Conservation (phyloP, 1,140 invertebrate species). For the Choristoneura fumiferana region DNA sequence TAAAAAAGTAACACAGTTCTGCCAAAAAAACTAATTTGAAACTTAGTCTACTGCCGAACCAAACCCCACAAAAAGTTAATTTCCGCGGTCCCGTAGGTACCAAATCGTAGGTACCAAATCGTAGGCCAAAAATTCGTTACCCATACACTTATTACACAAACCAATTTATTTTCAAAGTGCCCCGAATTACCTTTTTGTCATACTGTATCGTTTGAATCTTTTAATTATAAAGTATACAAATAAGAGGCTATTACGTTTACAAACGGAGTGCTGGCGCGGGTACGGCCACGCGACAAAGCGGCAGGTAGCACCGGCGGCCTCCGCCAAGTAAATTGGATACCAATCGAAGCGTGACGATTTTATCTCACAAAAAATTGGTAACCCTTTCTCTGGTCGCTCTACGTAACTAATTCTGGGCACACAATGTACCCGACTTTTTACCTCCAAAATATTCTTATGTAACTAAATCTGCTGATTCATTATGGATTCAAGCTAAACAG, state of each 20-base stretch:
- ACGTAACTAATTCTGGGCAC: slow-evolving; percentile 50
- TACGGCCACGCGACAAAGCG: slow-evolving; percentile 68
- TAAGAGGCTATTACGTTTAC: slow-evolving; percentile 60
- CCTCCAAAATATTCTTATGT: slow-evolving; percentile 11
- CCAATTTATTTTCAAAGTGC: slow-evolving; percentile 53
- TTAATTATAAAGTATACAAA: slow-evolving; percentile 71
- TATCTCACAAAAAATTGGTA: slow-evolving; percentile 62
- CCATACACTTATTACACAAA: slow-evolving; percentile 36
- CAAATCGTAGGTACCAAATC: too few species aligned
- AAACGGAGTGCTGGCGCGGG: slow-evolving; percentile 36
- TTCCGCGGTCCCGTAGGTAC: neutral
- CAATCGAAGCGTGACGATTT: slow-evolving; percentile 67
- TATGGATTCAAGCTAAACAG: slow-evolving; percentile 6
- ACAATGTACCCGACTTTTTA: slow-evolving; percentile 49
- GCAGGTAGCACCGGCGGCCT: slow-evolving; percentile 44
- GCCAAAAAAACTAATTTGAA: too few species aligned
- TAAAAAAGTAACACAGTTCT: too few species aligned
- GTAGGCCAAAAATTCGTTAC: slow-evolving; percentile 25
- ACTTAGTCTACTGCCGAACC: too few species aligned
- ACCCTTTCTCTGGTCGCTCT: slow-evolving; percentile 62
- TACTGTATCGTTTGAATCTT: slow-evolving; percentile 49
- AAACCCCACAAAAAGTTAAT: neutral
- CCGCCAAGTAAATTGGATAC: slow-evolving; percentile 67
- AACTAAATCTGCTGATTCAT: slow-evolving; percentile 12
- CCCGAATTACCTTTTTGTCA: slow-evolving; percentile 39